phyloP scores from a whole-genome alignment of 2,113 vertebrate genomes.

The Melanotaenia duboulayi region DNA sequence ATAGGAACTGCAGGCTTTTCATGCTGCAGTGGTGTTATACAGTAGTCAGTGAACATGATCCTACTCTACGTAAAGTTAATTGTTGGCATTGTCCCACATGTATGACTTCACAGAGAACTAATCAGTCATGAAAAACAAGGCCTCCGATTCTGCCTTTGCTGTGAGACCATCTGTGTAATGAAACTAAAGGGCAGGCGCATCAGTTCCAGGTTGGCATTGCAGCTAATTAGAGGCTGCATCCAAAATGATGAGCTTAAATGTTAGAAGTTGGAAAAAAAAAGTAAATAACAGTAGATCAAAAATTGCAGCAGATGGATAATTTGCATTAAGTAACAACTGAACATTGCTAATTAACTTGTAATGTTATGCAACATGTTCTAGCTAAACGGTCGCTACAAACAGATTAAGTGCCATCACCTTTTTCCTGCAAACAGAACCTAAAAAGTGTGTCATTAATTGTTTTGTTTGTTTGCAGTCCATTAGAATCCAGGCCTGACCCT shows the following conservation, averaged over 20 bases:
- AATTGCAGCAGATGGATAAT: conserved; percentile 51
- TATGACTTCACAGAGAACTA: conserved; percentile 27
- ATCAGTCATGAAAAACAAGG: conserved; percentile 57
- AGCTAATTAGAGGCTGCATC: conserved; percentile 26
- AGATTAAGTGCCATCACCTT: not conserved
- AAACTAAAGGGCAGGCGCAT: conserved; percentile 19
- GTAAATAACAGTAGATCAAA: not conserved
- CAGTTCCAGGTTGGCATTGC: conserved; percentile 17
- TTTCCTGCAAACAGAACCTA: conserved; percentile 8
- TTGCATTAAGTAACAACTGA: conserved; percentile 24
- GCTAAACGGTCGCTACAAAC: not conserved
- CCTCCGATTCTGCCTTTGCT: conserved; percentile 11
- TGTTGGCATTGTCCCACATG: conserved; percentile 23
- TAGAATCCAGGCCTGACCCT: not conserved
- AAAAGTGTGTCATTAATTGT: conserved; percentile 4
- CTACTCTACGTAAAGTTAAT: not conserved
- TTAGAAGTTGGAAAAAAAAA: not conserved
- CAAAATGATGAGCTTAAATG: conserved; percentile 19
- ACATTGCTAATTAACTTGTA: conserved; percentile 3
- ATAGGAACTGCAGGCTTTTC: not conserved
- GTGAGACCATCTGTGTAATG: conserved; percentile 44
- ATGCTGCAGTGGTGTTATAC: conserved; percentile 2
- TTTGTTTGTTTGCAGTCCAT: not conserved
- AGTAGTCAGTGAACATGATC: not conserved
- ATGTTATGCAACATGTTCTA: conserved; percentile 12